These are phyloP conservation scores for Hydrocynus forskahlii DNA, from an alignment of 2,797 vertebrate species.

Conservation along the genomic window DNA sequence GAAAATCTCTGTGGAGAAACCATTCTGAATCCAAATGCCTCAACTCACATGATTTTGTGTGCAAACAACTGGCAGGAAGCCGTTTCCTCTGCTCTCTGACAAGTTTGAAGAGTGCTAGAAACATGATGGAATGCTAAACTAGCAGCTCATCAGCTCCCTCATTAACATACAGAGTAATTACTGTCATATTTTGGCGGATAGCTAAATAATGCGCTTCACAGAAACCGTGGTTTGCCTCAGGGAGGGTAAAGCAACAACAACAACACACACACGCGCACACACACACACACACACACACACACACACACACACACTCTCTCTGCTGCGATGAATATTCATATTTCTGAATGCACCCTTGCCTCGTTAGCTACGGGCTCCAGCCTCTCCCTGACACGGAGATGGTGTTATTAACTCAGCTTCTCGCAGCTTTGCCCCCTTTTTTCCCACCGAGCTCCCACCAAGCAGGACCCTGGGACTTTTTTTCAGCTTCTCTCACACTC, in stretches of 20 bases:
- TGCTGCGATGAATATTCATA: not conserved
- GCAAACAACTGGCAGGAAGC: not conserved
- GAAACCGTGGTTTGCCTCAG: not conserved
- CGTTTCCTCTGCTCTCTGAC: not conserved
- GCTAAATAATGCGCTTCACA: not conserved
- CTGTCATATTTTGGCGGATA: not conserved
- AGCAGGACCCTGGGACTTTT: not conserved
- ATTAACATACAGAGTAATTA: not conserved
- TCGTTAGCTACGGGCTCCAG: not conserved
- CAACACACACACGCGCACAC: no score
- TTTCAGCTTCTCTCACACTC: constrained; percentile 8
- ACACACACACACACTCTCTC: not conserved
- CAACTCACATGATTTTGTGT: not conserved
- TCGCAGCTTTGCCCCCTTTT: not conserved
- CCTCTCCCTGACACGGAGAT: not conserved
- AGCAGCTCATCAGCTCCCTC: not conserved
- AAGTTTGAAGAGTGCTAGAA: not conserved
- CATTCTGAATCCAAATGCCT: not conserved
- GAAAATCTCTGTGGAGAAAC: not conserved
- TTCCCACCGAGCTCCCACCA: not conserved
- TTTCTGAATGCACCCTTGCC: not conserved
- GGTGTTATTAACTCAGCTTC: not conserved
- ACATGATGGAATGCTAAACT: not conserved
- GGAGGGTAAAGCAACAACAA: not conserved
- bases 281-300: no score